Evolutionary conservation across 2,113 vertebrate species (phyloP), one percentile per base, ranked within the genome.

Genomic region (Potamarius usumacintae): DNA sequence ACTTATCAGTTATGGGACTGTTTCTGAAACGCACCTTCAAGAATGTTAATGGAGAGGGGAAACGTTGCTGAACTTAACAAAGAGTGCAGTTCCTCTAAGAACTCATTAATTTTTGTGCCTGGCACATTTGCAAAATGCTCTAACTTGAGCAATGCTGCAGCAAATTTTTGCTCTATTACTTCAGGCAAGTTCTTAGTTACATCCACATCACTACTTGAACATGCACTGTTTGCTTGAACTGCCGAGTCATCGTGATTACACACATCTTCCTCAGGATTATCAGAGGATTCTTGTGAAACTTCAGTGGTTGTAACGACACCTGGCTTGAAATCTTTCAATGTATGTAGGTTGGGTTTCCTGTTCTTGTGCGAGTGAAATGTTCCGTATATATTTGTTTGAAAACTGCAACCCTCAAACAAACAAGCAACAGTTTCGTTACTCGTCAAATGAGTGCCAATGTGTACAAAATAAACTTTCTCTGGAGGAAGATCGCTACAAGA

Each of bases 281-380:
- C 17, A 17, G 57, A 58, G 17, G 57, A 4, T 58, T 58, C 57
- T 18, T 58, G 57, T 17, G 57, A 18, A 15, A 17, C 15, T 58
- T 6, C 7, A 58, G 15, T 15, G 57, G 14, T 58, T 18, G 4
- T 17, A 58, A 65, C 22, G 0, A n/a, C 14, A n/a, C 25, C 62
- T 9, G 22, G 1, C 62, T 63, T 63, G 62, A 86, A 69, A 86
- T 86, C 85, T 55, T 15, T 50, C 42, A 86, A 53, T 57, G 77
- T 80, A 12, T 58, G 62, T 17, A n/a, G 85, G 25, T 20, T 34
- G n/a, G 69, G 77, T 53, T 86, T 86, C 42, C 62, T 50, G 76
- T 63, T 86, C 52, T 87, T 82, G 53, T 82, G 63, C 12, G 86
- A 25, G 11, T 55, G 34, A 60, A 85, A 85, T 77, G 80, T 87